phyloP scores from a whole-genome alignment of 2,113 vertebrate genomes.

The Aspidoscelis tigris region DNA sequence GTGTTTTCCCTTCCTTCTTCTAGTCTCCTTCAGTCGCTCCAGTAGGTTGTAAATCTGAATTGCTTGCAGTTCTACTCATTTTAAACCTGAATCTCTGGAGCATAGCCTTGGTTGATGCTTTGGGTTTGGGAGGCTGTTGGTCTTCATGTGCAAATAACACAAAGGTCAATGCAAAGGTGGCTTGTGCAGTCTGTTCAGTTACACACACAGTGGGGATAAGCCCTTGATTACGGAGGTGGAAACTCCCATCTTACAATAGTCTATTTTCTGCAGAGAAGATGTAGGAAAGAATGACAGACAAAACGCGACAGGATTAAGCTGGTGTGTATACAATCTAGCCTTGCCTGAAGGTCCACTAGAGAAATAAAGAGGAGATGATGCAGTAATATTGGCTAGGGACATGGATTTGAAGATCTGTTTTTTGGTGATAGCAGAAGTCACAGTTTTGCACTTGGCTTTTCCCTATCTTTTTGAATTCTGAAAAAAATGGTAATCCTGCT shows the following conservation, averaged over 20 bases:
- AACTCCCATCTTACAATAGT: background rate
- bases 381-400: background rate
- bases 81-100: background rate
- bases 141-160: background rate
- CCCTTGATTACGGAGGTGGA: conserved; percentile 4
- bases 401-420: background rate
- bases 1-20: background rate
- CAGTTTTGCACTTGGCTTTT: no score
- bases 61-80: background rate
- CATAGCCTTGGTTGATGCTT: background rate
- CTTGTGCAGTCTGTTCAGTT: background rate
- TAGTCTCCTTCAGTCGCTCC: background rate
- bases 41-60: background rate
- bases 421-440: no score
- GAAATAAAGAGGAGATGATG: background rate
- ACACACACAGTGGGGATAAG: background rate
- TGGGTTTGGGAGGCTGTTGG: background rate
- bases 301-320: background rate
- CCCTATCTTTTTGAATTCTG: background rate
- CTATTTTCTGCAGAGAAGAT: conserved; percentile 17
- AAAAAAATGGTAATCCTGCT: no score
- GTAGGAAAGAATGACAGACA: background rate
- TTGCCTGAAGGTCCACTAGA: background rate
- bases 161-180: background rate
- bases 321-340: no score